Evolutionary conservation across 2,113 vertebrate species (phyloP), one percentile per base, ranked within the genome.

Genomic region (Apaloderma vittatum): DNA sequence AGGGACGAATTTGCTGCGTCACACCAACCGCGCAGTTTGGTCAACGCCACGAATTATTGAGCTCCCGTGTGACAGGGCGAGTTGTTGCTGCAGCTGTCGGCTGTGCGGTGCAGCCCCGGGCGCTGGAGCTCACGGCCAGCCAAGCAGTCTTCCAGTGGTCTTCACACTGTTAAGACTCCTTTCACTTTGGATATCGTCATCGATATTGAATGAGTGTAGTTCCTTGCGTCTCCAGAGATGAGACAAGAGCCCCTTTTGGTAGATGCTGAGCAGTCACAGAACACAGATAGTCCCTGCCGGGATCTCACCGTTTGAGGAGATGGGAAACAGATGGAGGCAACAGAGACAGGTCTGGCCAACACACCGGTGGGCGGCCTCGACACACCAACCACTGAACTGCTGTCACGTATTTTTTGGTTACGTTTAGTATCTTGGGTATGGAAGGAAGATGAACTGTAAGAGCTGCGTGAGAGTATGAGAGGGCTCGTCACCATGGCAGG

Each of bases 261-360:
- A 34, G 34, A 73, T 61, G 61, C 48, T 72, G 74, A 75, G 23
- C 62, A 43, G 45, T 36, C 83, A 71, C 63, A 46, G 88, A 62
- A 34, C 27, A 58, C 37, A 46, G 80, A 29, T 21, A 49, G 75
- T 43, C 54, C 54, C 67, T 73, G 83, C 65, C 15, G 0, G 22
- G 54, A 24, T 77, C 76, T 89, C 93, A 9, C 63, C n/a, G 2
- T 34, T 63, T 71, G 5, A 8, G 76, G 81, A 84, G 87, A 6
- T 1, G 7, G 61, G 51, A 48, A 40, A 13, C 59, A 76, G 83
- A 62, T 49, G 89, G 76, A 57, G 49, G 55, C 15, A 57, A 16
- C 0, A 0, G 54, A n/a, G 81, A 27, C 4, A 0, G 43, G 1
- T 3, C 46, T 67, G 88, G 55, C 57, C 82, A 67, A 70, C 43